Base-by-base conservation (phyloP, 2,888 invertebrate genomes). In the Chymomyza procnemis region DNA sequence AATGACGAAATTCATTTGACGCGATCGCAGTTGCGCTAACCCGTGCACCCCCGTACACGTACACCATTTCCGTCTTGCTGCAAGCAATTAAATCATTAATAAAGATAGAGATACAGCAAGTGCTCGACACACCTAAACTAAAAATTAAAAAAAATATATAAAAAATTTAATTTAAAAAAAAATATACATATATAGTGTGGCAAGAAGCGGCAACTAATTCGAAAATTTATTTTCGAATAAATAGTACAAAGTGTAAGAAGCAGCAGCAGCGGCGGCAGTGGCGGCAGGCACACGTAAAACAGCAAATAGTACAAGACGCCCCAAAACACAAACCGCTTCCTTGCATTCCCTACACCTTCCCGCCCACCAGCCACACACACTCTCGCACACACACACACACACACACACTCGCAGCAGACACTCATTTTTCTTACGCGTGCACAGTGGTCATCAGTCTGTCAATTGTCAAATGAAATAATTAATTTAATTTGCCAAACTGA, bases 141-240 rank as follows among this genome's bases (percentile, higher is more conserved):
- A 50, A n/a, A 50, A 50, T 54, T 54, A 54, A 19, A 18, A 52
- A 22, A 6, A 52, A 60, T 67, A 34, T 67, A 69, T 61, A 76
- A 79, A n/a, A n/a, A n/a, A n/a, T n/a, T n/a, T n/a, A n/a, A 84
- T 71, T 84, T 81, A 84, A 84, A 58, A 75, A 76, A 75, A 64
- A 65, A 67, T 73, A 70, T 73, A n/a, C 14, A 26, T 54, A 70
- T n/a, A 16, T 19, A 59, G 60, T 61, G 50, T 68, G 65, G 58
- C 69, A 71, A 26, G 71, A n/a, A 16, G 16, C 72, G 50, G 73
- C 79, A 79, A 85, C 81, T 85, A 85, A 84, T 81, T 82, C 85
- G 84, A 83, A 85, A 82, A 83, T 56, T 85, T 83, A 85, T 82
- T 82, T 82, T 85, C 85, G 85, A 82, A 85, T 85, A 82, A 85